Percentiles rank a stretch among this genome's conserved stretches.
Evolutionary conservation across 2,797 vertebrate species (phyloP).

Genomic region (Epinephelus coioides): DNA sequence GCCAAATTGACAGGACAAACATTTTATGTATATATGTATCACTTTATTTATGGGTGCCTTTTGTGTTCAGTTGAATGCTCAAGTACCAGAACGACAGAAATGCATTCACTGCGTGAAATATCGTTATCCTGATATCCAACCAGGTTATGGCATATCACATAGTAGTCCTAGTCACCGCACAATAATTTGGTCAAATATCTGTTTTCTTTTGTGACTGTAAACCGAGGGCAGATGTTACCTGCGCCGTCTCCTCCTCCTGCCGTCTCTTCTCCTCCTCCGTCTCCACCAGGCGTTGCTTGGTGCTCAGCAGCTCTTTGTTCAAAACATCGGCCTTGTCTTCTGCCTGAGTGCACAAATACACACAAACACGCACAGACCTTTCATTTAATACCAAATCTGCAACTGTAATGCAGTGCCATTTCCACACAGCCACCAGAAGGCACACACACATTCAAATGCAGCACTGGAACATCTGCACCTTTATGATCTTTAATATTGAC

Average conservation of each 20-base stretch:
- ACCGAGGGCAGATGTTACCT: slow-evolving; percentile 83
- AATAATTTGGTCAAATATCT: no score
- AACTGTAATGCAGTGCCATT: background rate
- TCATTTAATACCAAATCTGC: slow-evolving; percentile 4
- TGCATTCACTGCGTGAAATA: no score
- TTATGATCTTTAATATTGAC: background rate
- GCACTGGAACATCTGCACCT: background rate
- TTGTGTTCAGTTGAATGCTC: no score
- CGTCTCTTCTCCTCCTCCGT: slow-evolving; percentile 96
- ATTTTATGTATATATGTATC: no score
- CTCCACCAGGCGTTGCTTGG: slow-evolving; percentile 96
- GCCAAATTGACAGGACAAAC: background rate
- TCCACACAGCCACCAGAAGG: background rate
- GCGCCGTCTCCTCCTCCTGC: slow-evolving; percentile 96
- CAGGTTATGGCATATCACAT: no score
- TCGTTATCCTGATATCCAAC: no score
- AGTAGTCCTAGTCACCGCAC: no score
- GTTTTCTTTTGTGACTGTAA: background rate
- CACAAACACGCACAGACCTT: background rate
- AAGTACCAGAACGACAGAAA: no score
- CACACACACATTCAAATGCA: slow-evolving; percentile 1
- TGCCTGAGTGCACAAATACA: slow-evolving; percentile 82
- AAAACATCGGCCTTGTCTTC: slow-evolving; percentile 98
- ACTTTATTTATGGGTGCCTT: no score
- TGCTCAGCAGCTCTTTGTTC: slow-evolving; percentile 97